Percentiles rank a stretch among this genome's conserved stretches.
Evolutionary conservation across 2,888 invertebrate species (phyloP).

Genomic region (Tribolium freemani): DNA sequence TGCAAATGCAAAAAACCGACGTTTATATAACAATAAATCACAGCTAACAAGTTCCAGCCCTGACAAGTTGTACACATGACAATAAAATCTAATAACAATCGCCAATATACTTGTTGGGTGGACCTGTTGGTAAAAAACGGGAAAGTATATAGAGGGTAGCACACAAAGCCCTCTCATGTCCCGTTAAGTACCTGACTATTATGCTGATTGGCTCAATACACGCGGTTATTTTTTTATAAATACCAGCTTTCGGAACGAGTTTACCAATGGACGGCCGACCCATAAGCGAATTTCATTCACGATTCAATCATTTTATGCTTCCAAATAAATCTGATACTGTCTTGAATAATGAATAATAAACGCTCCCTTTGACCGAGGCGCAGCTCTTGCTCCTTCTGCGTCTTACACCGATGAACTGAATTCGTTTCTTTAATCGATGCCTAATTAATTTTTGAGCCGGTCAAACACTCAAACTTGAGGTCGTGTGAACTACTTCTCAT

Average conservation of each 20-base stretch:
- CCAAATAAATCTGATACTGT: conserved; percentile 37
- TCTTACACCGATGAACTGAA: background rate
- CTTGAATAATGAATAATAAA: conserved; percentile 38
- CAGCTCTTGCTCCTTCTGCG: conserved; percentile 3
- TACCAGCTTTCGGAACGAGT: conserved; percentile 30
- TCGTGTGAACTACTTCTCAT: background rate
- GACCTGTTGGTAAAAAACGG: conserved; percentile 57
- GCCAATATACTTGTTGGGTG: conserved; percentile 55
- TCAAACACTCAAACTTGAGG: background rate
- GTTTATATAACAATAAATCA: conserved; percentile 58
- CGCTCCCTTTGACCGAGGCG: background rate
- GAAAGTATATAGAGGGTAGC: conserved; percentile 55
- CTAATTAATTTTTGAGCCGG: conserved; percentile 3
- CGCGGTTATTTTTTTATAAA: conserved; percentile 26
- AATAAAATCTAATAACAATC: conserved; percentile 43
- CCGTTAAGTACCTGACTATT: conserved; percentile 60
- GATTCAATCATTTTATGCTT: conserved; percentile 18
- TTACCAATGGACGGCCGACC: conserved; percentile 19
- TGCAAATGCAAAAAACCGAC: conserved; percentile 39
- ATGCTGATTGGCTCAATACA: conserved; percentile 51
- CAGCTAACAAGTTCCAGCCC: conserved; percentile 45
- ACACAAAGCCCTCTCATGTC: conserved; percentile 54
- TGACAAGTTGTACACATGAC: conserved; percentile 51
- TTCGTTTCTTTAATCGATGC: conserved; percentile 15
- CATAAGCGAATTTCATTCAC: conserved; percentile 29